A percentile compares a stretch with the other conserved stretches of the same genome.
Evolutionary conservation across 2,888 invertebrate genomes (phyloP).

Genomic region (Amaurobius ferox): DNA sequence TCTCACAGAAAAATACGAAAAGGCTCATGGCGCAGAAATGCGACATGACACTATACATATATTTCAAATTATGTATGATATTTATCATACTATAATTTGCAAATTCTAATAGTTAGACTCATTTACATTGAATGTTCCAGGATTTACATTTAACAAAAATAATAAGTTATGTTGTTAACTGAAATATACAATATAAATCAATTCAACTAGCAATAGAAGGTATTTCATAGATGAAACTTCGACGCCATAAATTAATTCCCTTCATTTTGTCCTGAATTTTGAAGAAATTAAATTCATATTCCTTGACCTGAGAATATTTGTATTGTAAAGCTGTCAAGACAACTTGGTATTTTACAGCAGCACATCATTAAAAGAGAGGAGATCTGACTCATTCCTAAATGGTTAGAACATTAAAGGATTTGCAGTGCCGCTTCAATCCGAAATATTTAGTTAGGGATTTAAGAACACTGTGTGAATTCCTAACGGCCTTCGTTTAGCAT

Average conservation of each 20-base stretch:
- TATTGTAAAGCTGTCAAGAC: conserved; percentile 13
- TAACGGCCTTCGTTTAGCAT: conserved; percentile 45
- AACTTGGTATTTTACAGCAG: conserved; percentile 13
- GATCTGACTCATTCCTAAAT: conserved; percentile 60
- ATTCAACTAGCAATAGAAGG: background rate
- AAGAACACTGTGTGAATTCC: conserved; percentile 52
- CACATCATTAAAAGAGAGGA: conserved; percentile 57
- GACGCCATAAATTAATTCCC: conserved; percentile 12
- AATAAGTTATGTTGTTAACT: background rate
- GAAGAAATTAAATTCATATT: conserved; percentile 5
- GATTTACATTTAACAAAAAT: background rate
- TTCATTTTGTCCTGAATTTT: background rate
- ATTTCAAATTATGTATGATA: background rate
- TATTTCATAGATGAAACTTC: background rate
- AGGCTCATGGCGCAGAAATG: no score
- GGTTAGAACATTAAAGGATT: conserved; percentile 67
- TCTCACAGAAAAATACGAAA: no score
- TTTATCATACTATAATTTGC: background rate
- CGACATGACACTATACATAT: no score
- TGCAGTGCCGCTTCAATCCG: conserved; percentile 45
- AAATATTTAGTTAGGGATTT: conserved; percentile 68
- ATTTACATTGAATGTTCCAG: background rate
- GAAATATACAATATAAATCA: conserved; percentile 6
- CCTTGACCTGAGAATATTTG: background rate
- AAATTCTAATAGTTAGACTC: background rate